Percentiles rank a stretch among this genome's conserved stretches.
phyloP scores from a whole-genome alignment of 2,113 vertebrate species.

The Nansenia antarctica region DNA sequence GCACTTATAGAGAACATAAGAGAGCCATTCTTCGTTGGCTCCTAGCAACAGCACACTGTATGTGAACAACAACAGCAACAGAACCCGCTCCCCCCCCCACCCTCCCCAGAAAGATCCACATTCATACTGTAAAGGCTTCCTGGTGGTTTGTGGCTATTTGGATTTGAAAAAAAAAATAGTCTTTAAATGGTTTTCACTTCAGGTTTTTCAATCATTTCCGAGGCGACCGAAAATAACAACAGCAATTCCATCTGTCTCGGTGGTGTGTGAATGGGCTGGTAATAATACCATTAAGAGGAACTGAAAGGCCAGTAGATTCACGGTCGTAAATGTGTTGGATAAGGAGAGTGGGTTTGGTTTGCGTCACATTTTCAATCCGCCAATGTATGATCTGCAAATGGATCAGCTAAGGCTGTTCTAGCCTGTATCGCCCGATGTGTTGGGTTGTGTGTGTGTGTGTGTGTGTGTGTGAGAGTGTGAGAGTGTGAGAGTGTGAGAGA shows the following conservation, averaged over 20 bases:
- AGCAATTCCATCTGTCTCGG: slow-evolving; percentile 15
- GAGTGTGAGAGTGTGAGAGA: too few species aligned
- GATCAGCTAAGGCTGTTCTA: slow-evolving; percentile 52
- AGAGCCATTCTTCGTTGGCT: neutral
- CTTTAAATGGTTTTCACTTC: slow-evolving; percentile 8
- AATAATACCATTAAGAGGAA: slow-evolving; percentile 17
- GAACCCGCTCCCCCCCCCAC: slow-evolving; percentile 24
- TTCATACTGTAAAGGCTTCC: slow-evolving; percentile 4
- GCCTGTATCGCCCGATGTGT: slow-evolving; percentile 52
- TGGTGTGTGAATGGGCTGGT: slow-evolving; percentile 16
- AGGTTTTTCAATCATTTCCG: neutral
- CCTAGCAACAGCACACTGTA: too few species aligned
- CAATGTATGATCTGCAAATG: slow-evolving; percentile 59
- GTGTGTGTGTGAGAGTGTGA: too few species aligned
- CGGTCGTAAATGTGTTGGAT: slow-evolving; percentile 30
- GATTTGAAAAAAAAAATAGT: slow-evolving; percentile 8
- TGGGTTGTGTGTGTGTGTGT: too few species aligned
- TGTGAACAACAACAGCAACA: slow-evolving; percentile 10
- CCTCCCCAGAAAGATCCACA: too few species aligned
- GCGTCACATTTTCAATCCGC: slow-evolving; percentile 39
- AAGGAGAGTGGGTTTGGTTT: slow-evolving; percentile 41
- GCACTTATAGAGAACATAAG: neutral
- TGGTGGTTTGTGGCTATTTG: neutral
- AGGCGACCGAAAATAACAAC: slow-evolving; percentile 15
- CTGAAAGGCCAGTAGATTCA: neutral